Base-by-base conservation (phyloP, 2,888 invertebrate genomes). In the Theretra japonica region DNA sequence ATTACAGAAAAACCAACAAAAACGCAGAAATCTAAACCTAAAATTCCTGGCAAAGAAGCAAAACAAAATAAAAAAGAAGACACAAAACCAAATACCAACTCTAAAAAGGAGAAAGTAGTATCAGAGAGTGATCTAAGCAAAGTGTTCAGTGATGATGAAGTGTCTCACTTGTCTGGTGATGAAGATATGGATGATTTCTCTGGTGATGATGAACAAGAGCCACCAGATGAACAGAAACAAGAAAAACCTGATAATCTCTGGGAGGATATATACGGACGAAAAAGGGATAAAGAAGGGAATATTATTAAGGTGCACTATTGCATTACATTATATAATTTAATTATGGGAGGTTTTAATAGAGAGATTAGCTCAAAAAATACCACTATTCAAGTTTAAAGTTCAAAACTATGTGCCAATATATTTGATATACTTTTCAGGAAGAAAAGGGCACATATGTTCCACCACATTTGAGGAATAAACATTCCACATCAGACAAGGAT, bases 221-320 rank as follows among this genome's bases (percentile, higher is more conserved):
- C 74, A 70, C 73, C 74, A 62, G 75, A 80, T 48, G 78, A 84
- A 50, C 80, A 82, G 68, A 86, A 90, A 73, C 74, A 84, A 76
- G 89, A 83, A 74, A 89, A 90, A 74, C 92, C 90, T 73, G 92
- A 93, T 83, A n/a, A n/a, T n/a, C 83, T 90, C 4, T 97, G 97
- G 96, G 98, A 99, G 94, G 99, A 99, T 92, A 99, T 99, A 86
- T 99, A 99, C 90, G 99, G 99, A 0, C 95, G 99, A 73, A 95
- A 97, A 79, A 95, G 98, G 78, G 97, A 97, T 84, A 96, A 96
- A 82, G 95, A 97, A 79, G 99, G 99, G 3, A 96, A 97, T 85
- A 87, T 99, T 77, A 91, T 98, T 62, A 92, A 94, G 82, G 96
- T 96, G 88, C 60, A 59, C 58, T n/a, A 17, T 50, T 21, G 15